Conservation (phyloP, 2,797 vertebrate genomes). For the Sebastes melanostomus region DNA sequence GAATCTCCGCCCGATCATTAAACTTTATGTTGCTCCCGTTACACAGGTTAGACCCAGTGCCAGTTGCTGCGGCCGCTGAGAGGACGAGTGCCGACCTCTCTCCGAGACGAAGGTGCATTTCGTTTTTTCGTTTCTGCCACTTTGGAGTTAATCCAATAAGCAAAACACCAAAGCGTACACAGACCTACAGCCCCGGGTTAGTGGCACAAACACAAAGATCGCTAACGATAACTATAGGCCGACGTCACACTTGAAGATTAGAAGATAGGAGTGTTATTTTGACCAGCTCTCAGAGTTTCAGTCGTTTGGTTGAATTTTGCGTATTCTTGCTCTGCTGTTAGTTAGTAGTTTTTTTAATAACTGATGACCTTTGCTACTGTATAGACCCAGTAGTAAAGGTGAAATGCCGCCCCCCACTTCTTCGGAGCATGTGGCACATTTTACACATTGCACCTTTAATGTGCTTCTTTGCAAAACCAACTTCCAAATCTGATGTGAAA, state of each 20-base stretch:
- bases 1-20: too few species aligned
- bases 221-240: too few species aligned
- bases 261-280: too few species aligned
- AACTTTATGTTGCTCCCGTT: too few species aligned
- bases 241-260: rapidly evolving
- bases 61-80: too few species aligned
- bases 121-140: too few species aligned
- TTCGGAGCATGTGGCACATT: neutral
- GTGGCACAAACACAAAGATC: neutral
- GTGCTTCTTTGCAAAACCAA: neutral
- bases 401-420: rapidly evolving
- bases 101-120: too few species aligned
- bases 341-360: neutral
- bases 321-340: neutral
- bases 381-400: neutral
- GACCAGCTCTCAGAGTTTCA: too few species aligned
- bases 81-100: too few species aligned
- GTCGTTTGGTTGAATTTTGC: neutral
- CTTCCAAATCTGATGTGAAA: neutral
- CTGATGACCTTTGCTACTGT: neutral
- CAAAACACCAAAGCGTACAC: too few species aligned
- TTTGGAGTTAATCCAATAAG: too few species aligned
- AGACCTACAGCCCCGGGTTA: neutral
- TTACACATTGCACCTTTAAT: neutral
- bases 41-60: too few species aligned